Evolutionary conservation across 64 coral and sea anemone species (phyloP), one percentile per base, ranked within the genome.

Genomic region (Montipora capricornis): DNA sequence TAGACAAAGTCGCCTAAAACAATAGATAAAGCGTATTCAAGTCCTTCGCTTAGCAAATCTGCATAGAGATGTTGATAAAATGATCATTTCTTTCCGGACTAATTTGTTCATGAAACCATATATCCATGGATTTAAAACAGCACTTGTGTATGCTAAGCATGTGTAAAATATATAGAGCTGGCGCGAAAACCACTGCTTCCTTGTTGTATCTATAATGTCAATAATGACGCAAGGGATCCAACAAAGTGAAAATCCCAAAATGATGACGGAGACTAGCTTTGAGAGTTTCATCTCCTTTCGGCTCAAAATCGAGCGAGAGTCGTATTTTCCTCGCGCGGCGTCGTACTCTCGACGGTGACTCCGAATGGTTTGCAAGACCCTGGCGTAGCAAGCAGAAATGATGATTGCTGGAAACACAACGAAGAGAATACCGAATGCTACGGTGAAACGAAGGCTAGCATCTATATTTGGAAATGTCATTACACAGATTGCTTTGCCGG

Each of bases 71-170:
- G 76, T 78, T 14, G 71, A 19, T 86, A 86, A 86, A 73, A 22
- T 5, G 15, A 75, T 17, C 49, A 93, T 93, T 73, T 97, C 96
- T 48, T 75, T 94, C 12, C 96, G 86, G 76, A 97, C 89, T 68
- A 94, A 62, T 16, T 95, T 91, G 83, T 97, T 97, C 89, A 94
- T 97, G 61, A 93, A 91, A 8, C 96, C 96, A 84, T 97, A 97
- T n/a, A 97, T 79, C 64, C 90, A 88, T 2, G 96, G 96, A 16
- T 97, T 97, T 29, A 97, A 78, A 64, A 93, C 70, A 75, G 93
- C 90, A 3, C 93, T 95, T 10, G 71, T 80, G 55, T 91, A 97
- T 0, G 89, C 96, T 1, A 97, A 82, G 51, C 70, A 97, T 5
- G 93, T 97, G 71, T 97, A 97, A 3, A 94, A 68, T 0, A 97